Base-by-base conservation (phyloP, 2,797 vertebrate genomes). In the Aulostomus chinensis region DNA sequence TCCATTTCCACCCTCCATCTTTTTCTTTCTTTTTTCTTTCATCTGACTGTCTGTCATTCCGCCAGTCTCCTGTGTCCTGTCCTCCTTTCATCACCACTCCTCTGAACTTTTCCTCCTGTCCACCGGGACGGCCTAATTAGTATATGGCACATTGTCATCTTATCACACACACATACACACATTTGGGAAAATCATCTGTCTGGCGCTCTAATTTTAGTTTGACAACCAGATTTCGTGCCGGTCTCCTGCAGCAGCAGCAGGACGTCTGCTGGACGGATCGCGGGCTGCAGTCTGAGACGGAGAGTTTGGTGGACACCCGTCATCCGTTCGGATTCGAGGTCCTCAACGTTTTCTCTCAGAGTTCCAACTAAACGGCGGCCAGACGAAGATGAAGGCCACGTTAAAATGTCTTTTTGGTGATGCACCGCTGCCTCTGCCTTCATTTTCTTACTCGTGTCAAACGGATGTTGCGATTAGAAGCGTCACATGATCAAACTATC, bases 71-170 rank as follows among this genome's bases (percentile, higher is more conserved):
- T 6, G 78, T 67, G 76, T 57, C 59, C 73, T 77, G 86, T 81
- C 82, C 84, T 81, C 77, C 57, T 85, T 85, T 73, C 62, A 37
- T 69, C 68, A 54, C 45, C 55, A 16, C 58, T 68, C 64, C 57
- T 72, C 50, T 49, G 45, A 9, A 3, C 51, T n/a, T 69, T 72
- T 61, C 32, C 66, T 51, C 70, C 53, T 60, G 11, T 77, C 80
- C 62, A 69, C 58, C 8, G 58, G 68, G 65, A 83, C 59, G 58
- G 42, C 57, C 73, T 86, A 86, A 87, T 87, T 87, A 86, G 78
- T 31, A 56, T 40, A 68, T 79, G 80, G 61, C 74, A 84, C 74
- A 72, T 84, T 71, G 77, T 82, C 81, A 68, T 64, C 60, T 68
- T 54, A 67, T 68, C 58, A 53, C 73, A 58, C 63, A 68, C 66